Evolutionary conservation across 1,140 invertebrate genomes (phyloP).

Genomic region (Cyphomyrmex costatus): DNA sequence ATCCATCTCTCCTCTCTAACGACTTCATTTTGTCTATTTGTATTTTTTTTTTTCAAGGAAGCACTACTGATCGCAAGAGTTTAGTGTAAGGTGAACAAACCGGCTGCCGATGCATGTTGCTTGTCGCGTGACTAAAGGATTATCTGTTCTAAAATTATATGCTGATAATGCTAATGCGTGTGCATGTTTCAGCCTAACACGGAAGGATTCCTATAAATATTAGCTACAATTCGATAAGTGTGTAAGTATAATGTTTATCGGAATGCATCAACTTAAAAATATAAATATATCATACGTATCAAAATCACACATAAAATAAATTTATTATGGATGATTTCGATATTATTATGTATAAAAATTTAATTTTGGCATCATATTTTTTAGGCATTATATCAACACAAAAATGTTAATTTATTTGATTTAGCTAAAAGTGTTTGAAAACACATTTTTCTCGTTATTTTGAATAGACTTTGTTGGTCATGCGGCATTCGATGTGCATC

Average conservation of each 20-base stretch:
- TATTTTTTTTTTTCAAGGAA: neutral
- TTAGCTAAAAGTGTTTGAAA: neutral
- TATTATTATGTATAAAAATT: neutral
- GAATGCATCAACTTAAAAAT: neutral
- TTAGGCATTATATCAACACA: neutral
- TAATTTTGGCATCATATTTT: conserved; percentile 2
- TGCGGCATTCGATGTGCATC: conserved; percentile 61
- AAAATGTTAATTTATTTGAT: neutral
- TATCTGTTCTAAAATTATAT: conserved; percentile 64
- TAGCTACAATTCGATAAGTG: neutral
- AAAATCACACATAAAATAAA: conserved; percentile 2
- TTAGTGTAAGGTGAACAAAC: conserved; percentile 43
- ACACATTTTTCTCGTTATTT: conserved; percentile 4
- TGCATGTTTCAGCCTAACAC: conserved; percentile 1
- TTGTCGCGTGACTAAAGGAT: conserved; percentile 61
- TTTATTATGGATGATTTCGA: neutral
- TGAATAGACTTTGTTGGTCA: conserved; percentile 42
- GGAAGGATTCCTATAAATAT: neutral
- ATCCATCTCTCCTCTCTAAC: neutral
- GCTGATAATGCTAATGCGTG: neutral
- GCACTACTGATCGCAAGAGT: conserved; percentile 29
- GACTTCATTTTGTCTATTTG: neutral
- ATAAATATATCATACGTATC: neutral
- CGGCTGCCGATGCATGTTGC: conserved; percentile 52
- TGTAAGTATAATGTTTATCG: neutral